These are phyloP conservation scores for Epirrhoe tristata DNA, from an alignment of 2,888 invertebrate species.

Conservation along the genomic window DNA sequence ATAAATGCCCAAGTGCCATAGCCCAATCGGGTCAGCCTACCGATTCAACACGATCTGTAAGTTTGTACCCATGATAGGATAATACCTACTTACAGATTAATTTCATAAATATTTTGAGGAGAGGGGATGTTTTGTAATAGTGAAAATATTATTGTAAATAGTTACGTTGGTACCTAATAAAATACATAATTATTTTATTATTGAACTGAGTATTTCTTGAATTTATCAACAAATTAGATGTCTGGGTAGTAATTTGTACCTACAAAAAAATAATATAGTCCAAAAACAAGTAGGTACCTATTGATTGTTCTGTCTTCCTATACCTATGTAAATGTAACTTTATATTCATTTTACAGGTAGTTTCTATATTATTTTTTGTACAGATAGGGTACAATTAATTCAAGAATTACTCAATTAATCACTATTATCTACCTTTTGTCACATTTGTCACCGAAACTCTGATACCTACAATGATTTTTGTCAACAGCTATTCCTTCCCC, in stretches of 20 bases:
- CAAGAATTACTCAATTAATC: constrained; percentile 9
- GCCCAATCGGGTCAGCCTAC: constrained; percentile 67
- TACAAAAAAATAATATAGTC: neutral
- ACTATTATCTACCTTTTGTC: neutral
- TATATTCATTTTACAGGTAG: too few relatives aligned
- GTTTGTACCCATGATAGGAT: constrained; percentile 1
- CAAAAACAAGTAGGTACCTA: too few relatives aligned
- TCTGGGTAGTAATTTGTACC: neutral
- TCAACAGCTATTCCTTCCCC: constrained; percentile 43
- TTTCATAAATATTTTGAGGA: constrained; percentile 32
- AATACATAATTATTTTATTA: constrained; percentile 3
- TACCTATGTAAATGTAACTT: too few relatives aligned
- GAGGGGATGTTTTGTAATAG: constrained; percentile 27
- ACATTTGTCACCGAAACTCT: constrained; percentile 7
- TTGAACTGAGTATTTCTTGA: constrained; percentile 15
- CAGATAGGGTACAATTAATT: constrained; percentile 4
- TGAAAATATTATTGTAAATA: constrained; percentile 14
- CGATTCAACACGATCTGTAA: constrained; percentile 58
- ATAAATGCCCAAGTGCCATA: constrained; percentile 78
- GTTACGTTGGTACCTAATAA: neutral
- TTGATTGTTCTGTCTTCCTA: neutral
- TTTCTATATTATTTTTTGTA: too few relatives aligned
- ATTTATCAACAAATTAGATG: neutral
- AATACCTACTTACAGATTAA: constrained; percentile 32
- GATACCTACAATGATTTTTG: constrained; percentile 14